Conservation (phyloP, 2,113 vertebrate species). For the Nipponia nippon region DNA sequence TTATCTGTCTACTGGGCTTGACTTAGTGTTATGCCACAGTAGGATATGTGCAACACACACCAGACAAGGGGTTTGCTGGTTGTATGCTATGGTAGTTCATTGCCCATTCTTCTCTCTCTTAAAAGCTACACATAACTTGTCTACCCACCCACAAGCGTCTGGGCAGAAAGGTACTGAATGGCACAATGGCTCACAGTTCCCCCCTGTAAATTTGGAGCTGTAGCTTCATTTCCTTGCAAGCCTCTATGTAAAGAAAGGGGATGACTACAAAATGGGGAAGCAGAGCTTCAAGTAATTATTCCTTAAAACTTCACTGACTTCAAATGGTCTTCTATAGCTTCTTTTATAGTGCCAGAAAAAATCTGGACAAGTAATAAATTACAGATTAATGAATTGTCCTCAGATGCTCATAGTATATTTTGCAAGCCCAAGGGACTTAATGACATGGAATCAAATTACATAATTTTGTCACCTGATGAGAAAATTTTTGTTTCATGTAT, state of each 20-base stretch:
- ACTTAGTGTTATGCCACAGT: no score
- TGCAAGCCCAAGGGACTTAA: neutral
- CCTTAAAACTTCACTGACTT: neutral
- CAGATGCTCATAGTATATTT: neutral
- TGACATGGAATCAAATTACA: no score
- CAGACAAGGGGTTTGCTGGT: neutral
- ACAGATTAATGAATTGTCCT: neutral
- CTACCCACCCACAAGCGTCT: no score
- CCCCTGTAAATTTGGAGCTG: neutral
- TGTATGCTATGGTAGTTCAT: neutral
- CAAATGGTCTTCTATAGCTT: neutral
- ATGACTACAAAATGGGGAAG: accelerated
- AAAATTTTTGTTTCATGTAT: neutral
- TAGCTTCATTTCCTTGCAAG: neutral
- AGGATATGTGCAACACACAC: accelerated
- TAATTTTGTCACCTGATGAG: neutral
- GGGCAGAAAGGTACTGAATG: neutral
- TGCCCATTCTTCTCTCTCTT: neutral
- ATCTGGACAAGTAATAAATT: neutral
- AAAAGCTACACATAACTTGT: neutral
- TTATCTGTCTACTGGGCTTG: neutral
- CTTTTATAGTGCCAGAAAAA: neutral
- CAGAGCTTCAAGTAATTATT: neutral
- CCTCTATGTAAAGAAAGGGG: neutral
- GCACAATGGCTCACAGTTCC: neutral